Conservation (phyloP, 23 tunicate species). For the Styela clava region DNA sequence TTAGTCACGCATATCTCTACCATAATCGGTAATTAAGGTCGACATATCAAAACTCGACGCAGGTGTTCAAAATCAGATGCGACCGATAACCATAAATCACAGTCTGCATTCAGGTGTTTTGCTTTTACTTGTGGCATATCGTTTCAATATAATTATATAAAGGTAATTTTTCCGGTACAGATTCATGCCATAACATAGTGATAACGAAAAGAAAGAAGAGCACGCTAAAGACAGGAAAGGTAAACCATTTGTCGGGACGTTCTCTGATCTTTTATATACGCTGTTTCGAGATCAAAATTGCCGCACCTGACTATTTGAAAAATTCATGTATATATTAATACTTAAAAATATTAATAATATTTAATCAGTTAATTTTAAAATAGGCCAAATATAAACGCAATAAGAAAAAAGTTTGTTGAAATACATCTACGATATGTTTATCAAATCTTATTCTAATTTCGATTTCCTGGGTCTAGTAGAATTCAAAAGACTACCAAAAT, state of each 20-base stretch:
- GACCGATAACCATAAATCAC: background rate
- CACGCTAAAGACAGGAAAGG: background rate
- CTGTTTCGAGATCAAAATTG: background rate
- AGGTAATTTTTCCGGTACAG: background rate
- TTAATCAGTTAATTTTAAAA: too few relatives aligned
- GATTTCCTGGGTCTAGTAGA: too few relatives aligned
- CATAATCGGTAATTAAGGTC: background rate
- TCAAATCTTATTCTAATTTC: too few relatives aligned
- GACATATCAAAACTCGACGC: background rate
- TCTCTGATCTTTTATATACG: background rate
- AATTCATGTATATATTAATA: too few relatives aligned
- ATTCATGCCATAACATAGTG: background rate
- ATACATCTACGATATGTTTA: too few relatives aligned
- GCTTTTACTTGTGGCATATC: background rate
- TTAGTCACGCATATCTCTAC: background rate
- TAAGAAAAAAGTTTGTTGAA: too few relatives aligned
- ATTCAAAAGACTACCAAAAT: too few relatives aligned
- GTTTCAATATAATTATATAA: background rate
- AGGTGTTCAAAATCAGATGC: background rate
- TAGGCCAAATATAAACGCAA: too few relatives aligned
- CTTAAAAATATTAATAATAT: too few relatives aligned
- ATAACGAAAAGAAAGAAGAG: background rate
- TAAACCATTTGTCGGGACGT: background rate
- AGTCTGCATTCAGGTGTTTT: background rate
- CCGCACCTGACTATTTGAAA: slow-evolving; percentile 1